phyloP scores from a whole-genome alignment of 2,113 vertebrate genomes.

The cattle (Bos taurus) region DNA sequence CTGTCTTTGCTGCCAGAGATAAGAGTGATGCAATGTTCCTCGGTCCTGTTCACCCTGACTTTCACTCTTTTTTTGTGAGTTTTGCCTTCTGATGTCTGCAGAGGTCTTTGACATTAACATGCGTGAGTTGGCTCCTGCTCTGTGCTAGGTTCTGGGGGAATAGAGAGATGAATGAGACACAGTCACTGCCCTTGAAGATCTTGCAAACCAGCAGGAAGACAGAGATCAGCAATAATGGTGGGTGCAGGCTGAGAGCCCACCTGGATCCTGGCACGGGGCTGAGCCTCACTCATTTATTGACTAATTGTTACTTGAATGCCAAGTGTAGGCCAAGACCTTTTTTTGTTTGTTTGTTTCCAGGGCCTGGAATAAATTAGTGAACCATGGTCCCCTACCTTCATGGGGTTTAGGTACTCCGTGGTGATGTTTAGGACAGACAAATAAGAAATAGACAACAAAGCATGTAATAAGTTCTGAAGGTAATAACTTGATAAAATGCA shows the following conservation, averaged over 20 bases:
- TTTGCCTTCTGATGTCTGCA: slow-evolving; percentile 8
- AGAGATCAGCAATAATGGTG: background rate
- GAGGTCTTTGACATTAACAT: slow-evolving; percentile 28
- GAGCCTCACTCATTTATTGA: background rate
- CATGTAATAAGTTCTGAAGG: background rate
- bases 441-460: background rate
- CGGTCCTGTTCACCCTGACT: too few relatives aligned
- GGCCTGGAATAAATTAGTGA: background rate
- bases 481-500: background rate
- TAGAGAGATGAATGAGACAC: background rate
- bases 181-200: background rate
- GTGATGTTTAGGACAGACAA: background rate
- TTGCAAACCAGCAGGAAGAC: background rate
- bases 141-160: background rate
- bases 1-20: background rate
- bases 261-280: background rate
- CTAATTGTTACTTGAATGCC: background rate
- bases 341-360: background rate
- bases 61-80: background rate
- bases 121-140: background rate
- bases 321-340: background rate
- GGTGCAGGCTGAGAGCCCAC: accelerated
- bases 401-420: background rate
- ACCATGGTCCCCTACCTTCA: background rate
- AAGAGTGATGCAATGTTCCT: background rate